These are phyloP conservation scores for Eriocheir sinensis DNA, from an alignment of 1,140 invertebrate genomes.

Conservation along the genomic window DNA sequence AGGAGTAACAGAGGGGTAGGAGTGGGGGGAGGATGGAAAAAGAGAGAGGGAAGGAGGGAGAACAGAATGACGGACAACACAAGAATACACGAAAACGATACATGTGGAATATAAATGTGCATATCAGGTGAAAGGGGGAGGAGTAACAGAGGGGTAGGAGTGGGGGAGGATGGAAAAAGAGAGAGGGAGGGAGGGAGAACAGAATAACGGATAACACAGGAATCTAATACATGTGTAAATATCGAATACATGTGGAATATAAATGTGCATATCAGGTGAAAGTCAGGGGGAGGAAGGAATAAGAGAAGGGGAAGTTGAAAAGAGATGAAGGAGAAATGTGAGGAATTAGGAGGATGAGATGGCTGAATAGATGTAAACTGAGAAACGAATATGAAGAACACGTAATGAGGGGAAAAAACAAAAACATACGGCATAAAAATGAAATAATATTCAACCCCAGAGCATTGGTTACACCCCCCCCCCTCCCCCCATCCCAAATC, in stretches of 20 bases:
- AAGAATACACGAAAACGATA: too few relatives aligned
- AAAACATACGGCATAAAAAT: too few relatives aligned
- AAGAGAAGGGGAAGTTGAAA: neutral
- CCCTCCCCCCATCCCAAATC: too few relatives aligned
- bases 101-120: too few relatives aligned
- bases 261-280: neutral
- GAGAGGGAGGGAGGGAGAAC: neutral
- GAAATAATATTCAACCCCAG: too few relatives aligned
- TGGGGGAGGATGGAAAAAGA: neutral
- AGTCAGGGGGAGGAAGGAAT: neutral
- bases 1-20: too few relatives aligned
- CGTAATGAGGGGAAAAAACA: neutral
- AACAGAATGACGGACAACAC: too few relatives aligned
- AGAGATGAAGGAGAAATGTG: neutral
- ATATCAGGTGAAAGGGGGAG: too few relatives aligned
- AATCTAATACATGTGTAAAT: neutral
- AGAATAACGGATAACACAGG: neutral
- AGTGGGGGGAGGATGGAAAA: neutral
- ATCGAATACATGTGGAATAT: neutral
- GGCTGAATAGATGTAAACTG: neutral
- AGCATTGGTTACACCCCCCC: too few relatives aligned
- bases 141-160: too few relatives aligned
- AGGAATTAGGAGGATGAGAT: neutral
- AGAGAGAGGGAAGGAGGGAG: too few relatives aligned
- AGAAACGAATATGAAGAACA: neutral